Evolutionary conservation across 2,888 invertebrate genomes (phyloP).

Genomic region (Leptopilina drosophilae): DNA sequence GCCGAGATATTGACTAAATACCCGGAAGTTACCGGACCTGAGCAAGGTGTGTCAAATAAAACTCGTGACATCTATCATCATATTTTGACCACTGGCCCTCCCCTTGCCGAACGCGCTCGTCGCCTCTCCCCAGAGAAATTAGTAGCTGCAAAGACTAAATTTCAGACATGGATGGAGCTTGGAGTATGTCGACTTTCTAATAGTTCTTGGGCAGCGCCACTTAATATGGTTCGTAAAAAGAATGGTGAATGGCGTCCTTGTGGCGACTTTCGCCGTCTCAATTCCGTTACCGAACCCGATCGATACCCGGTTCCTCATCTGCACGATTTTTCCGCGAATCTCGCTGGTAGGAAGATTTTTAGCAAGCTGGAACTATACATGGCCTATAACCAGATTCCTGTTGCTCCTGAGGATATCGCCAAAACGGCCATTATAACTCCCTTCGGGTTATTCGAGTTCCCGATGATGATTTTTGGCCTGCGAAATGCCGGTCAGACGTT

Average conservation of each 20-base stretch:
- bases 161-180: neutral
- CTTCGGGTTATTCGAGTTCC: constrained; percentile 54
- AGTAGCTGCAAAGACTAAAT: neutral
- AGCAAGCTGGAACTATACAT: constrained; percentile 64
- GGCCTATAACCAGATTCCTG: constrained; percentile 73
- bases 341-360: too few species aligned
- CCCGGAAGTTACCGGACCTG: neutral
- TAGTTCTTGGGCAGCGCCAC: neutral
- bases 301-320: too few species aligned
- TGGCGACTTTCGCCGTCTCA: too few species aligned
- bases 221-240: too few species aligned
- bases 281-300: too few species aligned
- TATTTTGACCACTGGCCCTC: neutral
- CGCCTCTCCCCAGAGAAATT: neutral
- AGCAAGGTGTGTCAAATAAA: neutral
- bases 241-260: too few species aligned
- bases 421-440: constrained; percentile 72
- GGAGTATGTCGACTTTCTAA: neutral
- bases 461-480: neutral
- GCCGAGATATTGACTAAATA: neutral
- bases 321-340: too few species aligned
- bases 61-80: neutral
- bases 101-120: constrained; percentile 1
- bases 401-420: constrained; percentile 66
- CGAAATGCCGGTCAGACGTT: neutral